Percentiles rank a stretch among this genome's conserved stretches.
Conservation (phyloP, 2,888 invertebrate genomes). For the Agapetus fuscipes region DNA sequence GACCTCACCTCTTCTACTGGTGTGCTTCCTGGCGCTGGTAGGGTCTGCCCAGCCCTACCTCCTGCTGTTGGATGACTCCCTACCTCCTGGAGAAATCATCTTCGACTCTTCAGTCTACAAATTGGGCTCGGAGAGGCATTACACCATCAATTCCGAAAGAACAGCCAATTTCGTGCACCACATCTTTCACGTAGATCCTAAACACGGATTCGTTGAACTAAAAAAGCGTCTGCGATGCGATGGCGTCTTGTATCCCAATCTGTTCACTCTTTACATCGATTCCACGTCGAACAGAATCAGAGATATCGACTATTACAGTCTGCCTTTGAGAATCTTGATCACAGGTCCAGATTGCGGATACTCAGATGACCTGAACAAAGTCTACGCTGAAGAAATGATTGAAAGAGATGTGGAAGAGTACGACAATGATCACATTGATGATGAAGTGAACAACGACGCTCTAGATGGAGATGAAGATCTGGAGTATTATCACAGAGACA, state of each 20-base stretch:
- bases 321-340: conserved; percentile 67
- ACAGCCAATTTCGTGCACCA: conserved; percentile 76
- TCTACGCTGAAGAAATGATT: conserved; percentile 49
- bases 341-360: conserved; percentile 61
- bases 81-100: conserved; percentile 55
- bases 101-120: conserved; percentile 75
- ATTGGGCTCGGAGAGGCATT: conserved; percentile 67
- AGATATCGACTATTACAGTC: conserved; percentile 74
- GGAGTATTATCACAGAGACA: conserved; percentile 30
- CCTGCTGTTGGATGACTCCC: conserved; percentile 48
- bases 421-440: conserved; percentile 27
- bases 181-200: conserved; percentile 64
- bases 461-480: conserved; percentile 20
- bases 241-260: conserved; percentile 71
- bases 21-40: conserved; percentile 31
- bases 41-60: conserved; percentile 34
- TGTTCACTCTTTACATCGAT: conserved; percentile 80
- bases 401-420: conserved; percentile 47
- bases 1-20: conserved; percentile 29
- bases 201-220: conserved; percentile 65
- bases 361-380: conserved; percentile 39
- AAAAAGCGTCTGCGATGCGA: conserved; percentile 65
- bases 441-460: conserved; percentile 24
- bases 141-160: conserved; percentile 69
- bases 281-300: conserved; percentile 70